These are phyloP conservation scores for Drosophila tanythrix DNA, from an alignment of 2,888 invertebrate species.

Conservation along the genomic window DNA sequence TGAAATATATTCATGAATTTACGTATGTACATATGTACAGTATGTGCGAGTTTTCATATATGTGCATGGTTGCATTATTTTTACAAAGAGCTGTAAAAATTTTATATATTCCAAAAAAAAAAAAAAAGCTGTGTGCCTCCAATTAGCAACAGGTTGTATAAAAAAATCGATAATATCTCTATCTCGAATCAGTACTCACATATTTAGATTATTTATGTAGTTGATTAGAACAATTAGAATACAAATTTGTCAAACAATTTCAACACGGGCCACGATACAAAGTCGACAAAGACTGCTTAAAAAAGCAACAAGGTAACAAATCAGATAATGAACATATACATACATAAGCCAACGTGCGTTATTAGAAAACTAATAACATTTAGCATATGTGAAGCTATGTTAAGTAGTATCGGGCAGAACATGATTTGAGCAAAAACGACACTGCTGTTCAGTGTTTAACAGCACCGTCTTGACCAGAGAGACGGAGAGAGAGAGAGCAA, in stretches of 20 bases:
- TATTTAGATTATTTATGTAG: slow-evolving; percentile 29
- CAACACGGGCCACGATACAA: slow-evolving; percentile 35
- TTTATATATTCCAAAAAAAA: not conserved
- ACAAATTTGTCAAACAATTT: slow-evolving; percentile 54
- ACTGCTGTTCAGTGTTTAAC: slow-evolving; percentile 63
- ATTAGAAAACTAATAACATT: slow-evolving; percentile 1
- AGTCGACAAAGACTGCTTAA: slow-evolving; percentile 11
- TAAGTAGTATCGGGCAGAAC: slow-evolving; percentile 26
- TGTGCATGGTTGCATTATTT: not conserved
- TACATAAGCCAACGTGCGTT: not conserved
- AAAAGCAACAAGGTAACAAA: slow-evolving; percentile 14
- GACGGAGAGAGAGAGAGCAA: slow-evolving; percentile 17
- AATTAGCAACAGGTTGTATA: slow-evolving; percentile 51
- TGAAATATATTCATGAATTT: not conserved
- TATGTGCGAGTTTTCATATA: not conserved
- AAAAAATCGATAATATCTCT: slow-evolving; percentile 38
- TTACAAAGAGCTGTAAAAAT: not conserved
- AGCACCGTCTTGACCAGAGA: slow-evolving; percentile 47
- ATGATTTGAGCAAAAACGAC: slow-evolving; percentile 46
- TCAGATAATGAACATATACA: slow-evolving; percentile 23
- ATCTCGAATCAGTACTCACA: slow-evolving; percentile 30
- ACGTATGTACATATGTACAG: not conserved
- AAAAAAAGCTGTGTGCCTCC: slow-evolving; percentile 19
- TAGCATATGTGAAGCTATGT: slow-evolving; percentile 23
- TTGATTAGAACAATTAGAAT: slow-evolving; percentile 64